Evolutionary conservation across 2,797 vertebrate species (phyloP), one percentile per base, ranked within the genome.

Genomic region (Sebastiscus tertius): DNA sequence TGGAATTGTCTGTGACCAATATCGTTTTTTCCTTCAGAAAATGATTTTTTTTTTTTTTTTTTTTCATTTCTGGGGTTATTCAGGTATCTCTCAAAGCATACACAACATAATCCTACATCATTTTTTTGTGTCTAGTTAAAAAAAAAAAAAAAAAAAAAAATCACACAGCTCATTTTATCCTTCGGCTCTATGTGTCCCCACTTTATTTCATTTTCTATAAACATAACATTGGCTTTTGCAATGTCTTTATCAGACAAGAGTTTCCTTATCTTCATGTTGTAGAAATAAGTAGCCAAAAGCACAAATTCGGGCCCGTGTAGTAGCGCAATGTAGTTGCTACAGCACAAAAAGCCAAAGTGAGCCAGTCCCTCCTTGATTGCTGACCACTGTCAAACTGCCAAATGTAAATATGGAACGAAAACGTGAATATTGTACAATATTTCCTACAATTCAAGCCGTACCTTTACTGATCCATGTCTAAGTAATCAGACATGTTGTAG

Each of bases 1-100:
- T 60, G 34, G 82, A 72, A 88, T 88, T 90, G 80, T 90, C 86
- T 90, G 82, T 84, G 79, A 82, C 83, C 82, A 80, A 81, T 78
- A 80, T 83, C 14, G 3, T 64, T 78, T 72, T 76, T 31, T 36
- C 26, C 49, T 75, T 75, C 29, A 39, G 33, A 75, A 85, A 76
- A 86, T 72, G 7, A 56, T 73, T 75, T 54, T 75, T 34, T 39
- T 14, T 39, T 39, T 16, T 6, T 42, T n/a, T n/a, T 60, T 49
- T 59, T 33, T 46, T 61, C 58, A 75, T 46, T 79, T 75, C 18
- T 42, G 13, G 46, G 63, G 73, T 84, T 78, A 89, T 90, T 87
- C 71, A 54, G 46, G 49, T 58, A 69, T 54, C 63, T 79, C 83
- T 52, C 36, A 59, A 63, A 87, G 72, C 79, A 80, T 49, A 72